Evolutionary conservation across 2,888 invertebrate species (phyloP), one percentile per base, ranked within the genome.

Genomic region (Coremacera marginata): DNA sequence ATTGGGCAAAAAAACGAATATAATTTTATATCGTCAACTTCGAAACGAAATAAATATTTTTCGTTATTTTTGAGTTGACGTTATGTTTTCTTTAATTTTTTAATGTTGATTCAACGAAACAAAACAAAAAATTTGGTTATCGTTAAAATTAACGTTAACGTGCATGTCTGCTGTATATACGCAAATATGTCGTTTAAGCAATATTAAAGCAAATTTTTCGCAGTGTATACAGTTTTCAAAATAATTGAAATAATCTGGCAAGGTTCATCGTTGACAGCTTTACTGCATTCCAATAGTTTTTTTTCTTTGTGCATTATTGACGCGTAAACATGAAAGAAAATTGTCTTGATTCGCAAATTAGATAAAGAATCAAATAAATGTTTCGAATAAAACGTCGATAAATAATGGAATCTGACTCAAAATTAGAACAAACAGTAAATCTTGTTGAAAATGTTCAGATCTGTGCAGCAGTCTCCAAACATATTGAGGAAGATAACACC

Each of bases 261-360:
- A 1, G 5, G 11, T 34, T 19, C 22, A 9, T 22, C 14, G 25
- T 14, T 68, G 68, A 68, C 49, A 44, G 49, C 14, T 25, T 4
- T 52, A 9, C 9, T 49, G 63, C 63, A 63, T 52, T 49, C 68
- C 49, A 51, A 14, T 27, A 14, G 22, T 68, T 25, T 51, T 68
- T 70, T 55, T 25, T 16, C 22, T 52, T 51, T 16, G 5, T 37
- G 34, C 37, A 57, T 5, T 55, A 55, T 65, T 80, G 78, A 78
- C 78, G 81, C 77, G 81, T 79, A 79, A 79, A 81, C 79, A 78
- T 57, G 73, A 11, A 74, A 63, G 73, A 78, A 77, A 70, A 63
- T 68, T 78, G 75, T 67, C 71, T 25, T 8, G 62, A 67, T 77
- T 77, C 65, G 77, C 75, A 76, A 79, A 81, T 79, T 75, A 76